A percentile compares a stretch with the other conserved stretches of the same genome.
Conservation (phyloP, 2,888 invertebrate genomes). For the Alcis repandata region DNA sequence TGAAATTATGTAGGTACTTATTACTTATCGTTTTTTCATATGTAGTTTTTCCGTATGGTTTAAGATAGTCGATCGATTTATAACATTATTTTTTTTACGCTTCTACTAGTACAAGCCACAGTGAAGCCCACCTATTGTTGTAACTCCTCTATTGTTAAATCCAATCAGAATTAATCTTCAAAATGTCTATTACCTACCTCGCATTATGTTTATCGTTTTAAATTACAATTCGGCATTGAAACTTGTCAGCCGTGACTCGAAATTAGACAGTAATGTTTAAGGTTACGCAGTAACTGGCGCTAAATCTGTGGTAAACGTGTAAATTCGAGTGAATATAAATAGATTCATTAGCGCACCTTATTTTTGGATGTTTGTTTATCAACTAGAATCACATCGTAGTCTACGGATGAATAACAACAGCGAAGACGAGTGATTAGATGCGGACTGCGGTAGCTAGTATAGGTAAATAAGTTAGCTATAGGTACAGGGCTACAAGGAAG, state of each 20-base stretch:
- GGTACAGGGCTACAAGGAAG: too few relatives aligned
- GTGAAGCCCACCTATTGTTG: too few relatives aligned
- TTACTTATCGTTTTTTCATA: too few relatives aligned
- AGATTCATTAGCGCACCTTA: constrained; percentile 32
- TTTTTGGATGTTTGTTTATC: constrained; percentile 29
- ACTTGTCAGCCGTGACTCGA: constrained; percentile 17
- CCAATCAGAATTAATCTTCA: constrained; percentile 4
- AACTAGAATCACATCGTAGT: constrained; percentile 5
- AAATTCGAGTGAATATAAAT: constrained; percentile 32
- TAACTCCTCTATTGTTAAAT: constrained; percentile 11
- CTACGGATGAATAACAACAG: constrained; percentile 3
- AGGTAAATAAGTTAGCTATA: neutral
- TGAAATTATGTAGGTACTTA: too few relatives aligned
- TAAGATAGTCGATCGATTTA: too few relatives aligned
- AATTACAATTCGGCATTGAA: constrained; percentile 28
- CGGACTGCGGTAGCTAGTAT: constrained; percentile 7
- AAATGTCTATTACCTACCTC: neutral
- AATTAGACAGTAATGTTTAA: constrained; percentile 27
- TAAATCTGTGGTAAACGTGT: constrained; percentile 8
- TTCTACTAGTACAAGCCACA: too few relatives aligned
- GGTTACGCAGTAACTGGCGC: constrained; percentile 2
- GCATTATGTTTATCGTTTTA: constrained; percentile 23
- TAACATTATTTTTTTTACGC: too few relatives aligned
- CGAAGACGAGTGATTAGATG: neutral
- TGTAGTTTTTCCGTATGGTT: too few relatives aligned